phyloP scores from a whole-genome alignment of 2,797 vertebrate species.

The Lateolabrax maculatus region DNA sequence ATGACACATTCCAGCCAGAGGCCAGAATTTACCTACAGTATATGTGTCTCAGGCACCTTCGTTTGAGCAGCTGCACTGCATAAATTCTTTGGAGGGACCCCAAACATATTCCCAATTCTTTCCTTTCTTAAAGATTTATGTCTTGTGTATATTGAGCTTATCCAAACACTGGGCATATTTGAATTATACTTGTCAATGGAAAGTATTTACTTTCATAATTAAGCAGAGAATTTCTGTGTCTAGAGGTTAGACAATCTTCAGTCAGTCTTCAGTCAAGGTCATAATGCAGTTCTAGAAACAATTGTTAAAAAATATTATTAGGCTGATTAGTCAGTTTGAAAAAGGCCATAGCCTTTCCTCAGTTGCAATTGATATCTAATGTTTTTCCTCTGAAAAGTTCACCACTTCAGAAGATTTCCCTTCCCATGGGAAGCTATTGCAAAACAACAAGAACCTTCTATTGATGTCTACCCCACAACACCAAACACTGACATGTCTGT shows the following conservation, averaged over 20 bases:
- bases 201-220: conserved; percentile 21
- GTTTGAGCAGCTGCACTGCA: conserved; percentile 64
- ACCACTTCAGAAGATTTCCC: conserved; percentile 61
- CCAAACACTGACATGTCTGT: conserved; percentile 70
- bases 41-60: conserved; percentile 39
- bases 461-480: conserved; percentile 55
- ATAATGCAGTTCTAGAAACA: conserved; percentile 9
- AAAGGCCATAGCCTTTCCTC: conserved; percentile 61
- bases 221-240: conserved; percentile 12
- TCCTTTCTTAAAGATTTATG: conserved; percentile 62
- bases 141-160: conserved; percentile 26
- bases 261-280: conserved; percentile 4
- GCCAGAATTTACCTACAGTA: conserved; percentile 45
- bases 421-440: conserved; percentile 53
- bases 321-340: conserved; percentile 28
- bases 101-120: conserved; percentile 62
- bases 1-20: conserved; percentile 47
- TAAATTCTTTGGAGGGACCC: conserved; percentile 52
- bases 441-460: conserved; percentile 73
- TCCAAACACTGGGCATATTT: conserved; percentile 40
- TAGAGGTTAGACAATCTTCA: conserved; percentile 10
- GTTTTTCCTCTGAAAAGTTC: conserved; percentile 55
- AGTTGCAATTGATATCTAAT: conserved; percentile 69
- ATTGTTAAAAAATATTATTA: conserved; percentile 4
- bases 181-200: conserved; percentile 29